Evolutionary conservation across 2,113 vertebrate species (phyloP).

Genomic region (Heteronetta atricapilla): DNA sequence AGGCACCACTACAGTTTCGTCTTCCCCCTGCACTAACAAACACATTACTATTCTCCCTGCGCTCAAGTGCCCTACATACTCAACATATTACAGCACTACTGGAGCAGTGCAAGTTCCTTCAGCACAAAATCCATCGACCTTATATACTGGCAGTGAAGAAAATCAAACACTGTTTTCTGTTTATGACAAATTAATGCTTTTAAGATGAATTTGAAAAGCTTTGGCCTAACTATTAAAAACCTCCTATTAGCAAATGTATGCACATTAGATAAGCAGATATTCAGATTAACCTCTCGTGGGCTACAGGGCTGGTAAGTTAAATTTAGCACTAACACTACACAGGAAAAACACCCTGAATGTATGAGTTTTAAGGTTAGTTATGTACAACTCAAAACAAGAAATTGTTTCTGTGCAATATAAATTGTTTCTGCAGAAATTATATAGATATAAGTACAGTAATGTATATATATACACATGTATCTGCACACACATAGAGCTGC

Average conservation of each 20-base stretch:
- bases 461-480: neutral
- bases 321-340: neutral
- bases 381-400: neutral
- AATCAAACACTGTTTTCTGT: neutral
- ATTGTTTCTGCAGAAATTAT: neutral
- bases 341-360: neutral
- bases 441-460: neutral
- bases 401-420: neutral
- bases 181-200: neutral
- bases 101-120: neutral
- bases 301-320: neutral
- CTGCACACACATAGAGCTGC: neutral
- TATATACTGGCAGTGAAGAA: neutral
- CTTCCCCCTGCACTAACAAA: neutral
- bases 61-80: neutral
- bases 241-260: neutral
- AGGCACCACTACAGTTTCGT: neutral
- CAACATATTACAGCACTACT: neutral
- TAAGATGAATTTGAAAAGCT: neutral
- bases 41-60: neutral
- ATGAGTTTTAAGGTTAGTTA: neutral
- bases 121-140: accelerated
- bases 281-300: neutral
- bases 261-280: neutral
- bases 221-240: neutral